Percentiles rank a stretch among this genome's conserved stretches.
phyloP scores from a whole-genome alignment of 2,888 invertebrate species.

The Hyposoter didymator region DNA sequence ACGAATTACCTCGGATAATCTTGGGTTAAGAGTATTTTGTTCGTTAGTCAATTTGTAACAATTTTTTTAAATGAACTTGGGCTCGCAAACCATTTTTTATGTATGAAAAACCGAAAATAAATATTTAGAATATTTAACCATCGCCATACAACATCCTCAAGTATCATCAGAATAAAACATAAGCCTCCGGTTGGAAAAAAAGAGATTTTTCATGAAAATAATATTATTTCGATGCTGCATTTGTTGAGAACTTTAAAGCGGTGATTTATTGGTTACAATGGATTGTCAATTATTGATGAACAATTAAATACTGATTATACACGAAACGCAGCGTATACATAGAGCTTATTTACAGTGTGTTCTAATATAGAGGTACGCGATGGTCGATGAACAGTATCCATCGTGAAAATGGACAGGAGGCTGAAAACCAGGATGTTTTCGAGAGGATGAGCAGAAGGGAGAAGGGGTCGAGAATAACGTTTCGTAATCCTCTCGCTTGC shows the following conservation, averaged over 20 bases:
- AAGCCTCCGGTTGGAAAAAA: not conserved
- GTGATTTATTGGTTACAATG: not conserved
- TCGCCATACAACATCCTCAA: too few relatives aligned
- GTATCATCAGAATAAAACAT: not conserved
- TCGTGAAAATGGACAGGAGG: constrained; percentile 51
- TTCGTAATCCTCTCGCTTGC: constrained; percentile 53
- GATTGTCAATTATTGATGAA: not conserved
- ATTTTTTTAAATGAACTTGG: too few relatives aligned
- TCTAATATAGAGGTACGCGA: constrained; percentile 30
- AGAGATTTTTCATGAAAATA: not conserved
- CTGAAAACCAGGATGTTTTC: constrained; percentile 27
- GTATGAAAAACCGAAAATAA: too few relatives aligned
- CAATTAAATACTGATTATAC: not conserved
- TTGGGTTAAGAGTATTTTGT: too few relatives aligned
- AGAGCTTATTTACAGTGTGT: constrained; percentile 19
- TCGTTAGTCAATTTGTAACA: too few relatives aligned
- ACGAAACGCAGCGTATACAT: not conserved
- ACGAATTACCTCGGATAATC: too few relatives aligned
- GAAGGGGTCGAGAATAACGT: constrained; percentile 7
- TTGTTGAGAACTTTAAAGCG: not conserved
- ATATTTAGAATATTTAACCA: too few relatives aligned
- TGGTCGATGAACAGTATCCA: constrained; percentile 11
- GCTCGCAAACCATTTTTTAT: too few relatives aligned
- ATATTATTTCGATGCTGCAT: not conserved
- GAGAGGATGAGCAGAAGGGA: not conserved